Conservation (phyloP, 2,113 vertebrate genomes). For the sheep (Ovis aries) region ARS-UI_Ramb_v3.0 NC_056070.1:71883501-71884000, state of each 20-base stretch:
- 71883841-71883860: not conserved
- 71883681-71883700: not conserved
- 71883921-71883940: not conserved
- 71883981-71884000: rapidly evolving
- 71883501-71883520: not conserved
- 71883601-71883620: not conserved
- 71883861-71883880: not conserved
- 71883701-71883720: slow-evolving; percentile 24
- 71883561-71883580: not conserved
- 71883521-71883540: not conserved
- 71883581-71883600: not conserved
- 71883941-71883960: rapidly evolving
- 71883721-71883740: slow-evolving; percentile 53
- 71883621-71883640: not conserved
- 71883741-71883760: slow-evolving; percentile 60
- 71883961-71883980: not conserved
- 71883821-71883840: slow-evolving; percentile 62
- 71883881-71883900: not conserved
- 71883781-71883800: slow-evolving; percentile 53
- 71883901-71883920: not conserved
- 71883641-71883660: no score
- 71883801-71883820: slow-evolving; percentile 50
- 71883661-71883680: no score
- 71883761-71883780: slow-evolving; percentile 65
- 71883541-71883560: not conserved